phyloP scores from a whole-genome alignment of 2,888 invertebrate species.

The Drosophila lacicola region DNA sequence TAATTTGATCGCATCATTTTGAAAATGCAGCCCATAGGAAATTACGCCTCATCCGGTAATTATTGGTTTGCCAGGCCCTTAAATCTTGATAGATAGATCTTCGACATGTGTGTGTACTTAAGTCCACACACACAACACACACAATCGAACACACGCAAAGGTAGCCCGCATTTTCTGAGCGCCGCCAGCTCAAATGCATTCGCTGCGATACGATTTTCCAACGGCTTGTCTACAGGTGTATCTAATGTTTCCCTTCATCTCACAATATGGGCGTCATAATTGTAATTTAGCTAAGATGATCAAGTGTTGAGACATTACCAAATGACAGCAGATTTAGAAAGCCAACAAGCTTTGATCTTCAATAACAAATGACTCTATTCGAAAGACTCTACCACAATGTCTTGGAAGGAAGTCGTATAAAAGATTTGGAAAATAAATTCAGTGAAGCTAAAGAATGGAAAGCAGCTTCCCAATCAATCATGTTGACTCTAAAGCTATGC shows the following conservation, averaged over 20 bases:
- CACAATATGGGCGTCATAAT: slow-evolving; percentile 67
- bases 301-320: slow-evolving; percentile 46
- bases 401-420: slow-evolving; percentile 2
- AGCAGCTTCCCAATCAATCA: neutral
- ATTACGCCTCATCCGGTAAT: slow-evolving; percentile 77
- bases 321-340: slow-evolving; percentile 56
- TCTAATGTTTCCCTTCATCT: slow-evolving; percentile 52
- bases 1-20: slow-evolving; percentile 69
- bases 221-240: slow-evolving; percentile 54
- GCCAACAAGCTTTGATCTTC: slow-evolving; percentile 27
- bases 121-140: slow-evolving; percentile 12
- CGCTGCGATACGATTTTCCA: slow-evolving; percentile 26
- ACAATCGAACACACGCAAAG: slow-evolving; percentile 1
- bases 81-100: slow-evolving; percentile 73
- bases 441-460: neutral
- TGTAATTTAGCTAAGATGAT: slow-evolving; percentile 57
- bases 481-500: too few species aligned
- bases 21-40: slow-evolving; percentile 70
- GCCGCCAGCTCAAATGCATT: slow-evolving; percentile 60
- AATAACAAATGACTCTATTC: slow-evolving; percentile 9
- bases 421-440: neutral
- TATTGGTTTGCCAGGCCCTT: slow-evolving; percentile 68
- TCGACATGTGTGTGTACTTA: slow-evolving; percentile 46
- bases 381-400: neutral
- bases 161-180: slow-evolving; percentile 60